These are phyloP conservation scores for Odontothrips loti DNA, from an alignment of 2,888 invertebrate genomes.

Conservation along the genomic window DNA sequence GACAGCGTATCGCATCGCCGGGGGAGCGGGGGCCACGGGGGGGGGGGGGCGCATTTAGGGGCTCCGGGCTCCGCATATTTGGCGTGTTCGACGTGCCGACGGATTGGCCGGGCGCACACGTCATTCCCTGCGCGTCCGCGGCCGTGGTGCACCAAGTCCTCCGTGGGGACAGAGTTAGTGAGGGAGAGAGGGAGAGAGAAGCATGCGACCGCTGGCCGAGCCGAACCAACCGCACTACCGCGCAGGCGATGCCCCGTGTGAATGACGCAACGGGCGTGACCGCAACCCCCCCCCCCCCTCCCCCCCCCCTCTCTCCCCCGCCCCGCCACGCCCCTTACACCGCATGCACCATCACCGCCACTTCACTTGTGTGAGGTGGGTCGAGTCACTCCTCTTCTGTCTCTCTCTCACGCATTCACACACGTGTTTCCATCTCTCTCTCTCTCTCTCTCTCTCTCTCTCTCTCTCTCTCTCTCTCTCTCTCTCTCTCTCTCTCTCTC, in stretches of 20 bases:
- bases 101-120: too few species aligned
- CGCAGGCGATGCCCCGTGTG: slow-evolving; percentile 8
- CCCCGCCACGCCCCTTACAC: not conserved
- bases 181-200: not conserved
- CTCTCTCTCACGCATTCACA: not conserved
- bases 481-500: slow-evolving; percentile 6
- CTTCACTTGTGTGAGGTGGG: not conserved
- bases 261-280: slow-evolving; percentile 19
- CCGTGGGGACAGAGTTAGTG: not conserved
- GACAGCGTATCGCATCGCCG: too few species aligned
- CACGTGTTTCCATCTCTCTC: not conserved
- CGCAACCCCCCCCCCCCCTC: not conserved
- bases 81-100: too few species aligned
- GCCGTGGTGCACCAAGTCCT: not conserved
- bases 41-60: too few species aligned
- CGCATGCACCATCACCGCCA: not conserved
- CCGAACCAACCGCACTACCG: not conserved
- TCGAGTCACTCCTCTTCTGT: not conserved
- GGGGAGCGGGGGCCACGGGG: too few species aligned
- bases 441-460: slow-evolving; percentile 5
- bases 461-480: not conserved
- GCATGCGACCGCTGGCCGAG: not conserved
- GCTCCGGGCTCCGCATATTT: too few species aligned
- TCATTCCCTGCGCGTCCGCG: too few species aligned
- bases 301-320: not conserved